Conservation (phyloP, 2,888 invertebrate genomes). For the Tryphoninae sp. region DNA sequence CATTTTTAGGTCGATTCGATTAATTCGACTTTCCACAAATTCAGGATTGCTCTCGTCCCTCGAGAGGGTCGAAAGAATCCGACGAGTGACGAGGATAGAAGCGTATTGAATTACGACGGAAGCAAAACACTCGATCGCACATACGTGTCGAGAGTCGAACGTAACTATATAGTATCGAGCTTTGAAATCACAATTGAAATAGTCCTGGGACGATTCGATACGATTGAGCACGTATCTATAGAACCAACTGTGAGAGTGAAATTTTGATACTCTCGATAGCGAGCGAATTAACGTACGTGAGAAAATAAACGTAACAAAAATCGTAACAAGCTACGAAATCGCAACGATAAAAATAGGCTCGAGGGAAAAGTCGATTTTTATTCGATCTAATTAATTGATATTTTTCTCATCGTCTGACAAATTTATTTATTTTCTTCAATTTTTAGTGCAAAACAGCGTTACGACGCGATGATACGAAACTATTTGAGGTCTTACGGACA, state of each 20-base stretch:
- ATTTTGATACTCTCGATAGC: constrained; percentile 28
- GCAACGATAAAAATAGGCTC: no score
- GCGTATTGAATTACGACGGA: constrained; percentile 57
- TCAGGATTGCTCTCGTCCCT: constrained; percentile 4
- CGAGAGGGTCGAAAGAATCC: not conserved
- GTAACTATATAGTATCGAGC: not conserved
- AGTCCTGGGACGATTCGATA: constrained; percentile 55
- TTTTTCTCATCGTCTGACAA: no score
- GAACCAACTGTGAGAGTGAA: constrained; percentile 20
- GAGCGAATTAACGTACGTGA: not conserved
- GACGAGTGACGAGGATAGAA: constrained; percentile 14
- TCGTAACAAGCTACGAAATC: no score
- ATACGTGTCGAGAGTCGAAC: constrained; percentile 30
- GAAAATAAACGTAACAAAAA: not conserved
- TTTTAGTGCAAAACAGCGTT: no score
- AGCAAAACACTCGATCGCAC: constrained; percentile 51
- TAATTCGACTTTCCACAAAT: not conserved
- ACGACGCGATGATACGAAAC: no score
- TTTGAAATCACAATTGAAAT: constrained; percentile 45
- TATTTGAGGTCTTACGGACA: no score
- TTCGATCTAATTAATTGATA: no score
- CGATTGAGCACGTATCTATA: constrained; percentile 50
- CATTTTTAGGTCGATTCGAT: not conserved
- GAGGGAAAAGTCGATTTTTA: no score
- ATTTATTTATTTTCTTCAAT: no score